These are phyloP conservation scores for Tympanuchus pallidicinctus DNA, from an alignment of 2,113 vertebrate species.

Conservation along the genomic window DNA sequence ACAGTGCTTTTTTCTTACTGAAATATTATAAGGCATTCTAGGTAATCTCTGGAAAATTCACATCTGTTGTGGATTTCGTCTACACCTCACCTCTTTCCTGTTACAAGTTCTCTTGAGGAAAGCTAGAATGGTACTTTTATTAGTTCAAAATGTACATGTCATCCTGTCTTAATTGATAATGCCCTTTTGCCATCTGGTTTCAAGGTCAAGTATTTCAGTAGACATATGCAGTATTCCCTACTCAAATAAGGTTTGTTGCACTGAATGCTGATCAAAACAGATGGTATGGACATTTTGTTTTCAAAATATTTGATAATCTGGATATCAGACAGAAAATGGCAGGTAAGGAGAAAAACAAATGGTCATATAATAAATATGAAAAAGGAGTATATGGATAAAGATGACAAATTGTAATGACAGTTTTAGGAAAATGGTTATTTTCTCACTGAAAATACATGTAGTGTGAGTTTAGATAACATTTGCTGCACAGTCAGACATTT, in stretches of 20 bases:
- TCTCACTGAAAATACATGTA: accelerated
- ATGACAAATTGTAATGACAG: accelerated
- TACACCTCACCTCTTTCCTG: not conserved
- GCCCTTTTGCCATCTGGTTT: not conserved
- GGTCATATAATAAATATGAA: not conserved
- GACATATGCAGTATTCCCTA: accelerated
- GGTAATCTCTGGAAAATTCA: not conserved
- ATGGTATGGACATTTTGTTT: not conserved
- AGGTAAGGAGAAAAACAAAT: not conserved
- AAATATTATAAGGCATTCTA: not conserved
- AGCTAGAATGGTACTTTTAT: not conserved
- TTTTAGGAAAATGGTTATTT: not conserved
- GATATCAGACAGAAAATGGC: not conserved
- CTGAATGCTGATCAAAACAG: not conserved
- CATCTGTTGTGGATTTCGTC: not conserved
- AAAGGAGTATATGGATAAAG: not conserved
- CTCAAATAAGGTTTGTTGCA: not conserved
- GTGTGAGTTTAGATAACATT: not conserved
- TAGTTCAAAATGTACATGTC: not conserved
- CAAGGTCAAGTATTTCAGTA: not conserved
- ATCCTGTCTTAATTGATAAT: not conserved
- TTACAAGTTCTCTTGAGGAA: not conserved
- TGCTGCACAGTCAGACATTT: not conserved
- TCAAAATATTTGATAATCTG: not conserved
- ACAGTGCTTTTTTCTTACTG: not conserved